phyloP scores from a whole-genome alignment of 2,888 invertebrate species.

The Meliscaeva auricollis region DNA sequence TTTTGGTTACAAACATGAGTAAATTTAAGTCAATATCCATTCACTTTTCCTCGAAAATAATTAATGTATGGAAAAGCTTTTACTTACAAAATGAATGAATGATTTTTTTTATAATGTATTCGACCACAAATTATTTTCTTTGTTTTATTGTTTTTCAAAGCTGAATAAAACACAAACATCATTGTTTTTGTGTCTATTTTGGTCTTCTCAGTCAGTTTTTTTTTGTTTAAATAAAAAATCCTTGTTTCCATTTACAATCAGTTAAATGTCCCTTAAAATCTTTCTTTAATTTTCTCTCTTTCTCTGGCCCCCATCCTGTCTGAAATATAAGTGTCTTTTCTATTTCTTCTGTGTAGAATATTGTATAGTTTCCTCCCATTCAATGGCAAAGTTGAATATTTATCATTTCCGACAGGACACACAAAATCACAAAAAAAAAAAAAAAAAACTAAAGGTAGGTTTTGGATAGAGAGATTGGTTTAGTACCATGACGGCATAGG shows the following conservation, averaged over 20 bases:
- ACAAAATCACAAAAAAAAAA: slow-evolving; percentile 13
- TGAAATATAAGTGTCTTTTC: slow-evolving; percentile 13
- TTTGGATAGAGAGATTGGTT: no score
- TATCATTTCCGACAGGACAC: slow-evolving; percentile 41
- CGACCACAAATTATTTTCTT: neutral
- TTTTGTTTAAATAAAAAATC: no score
- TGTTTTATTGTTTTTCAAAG: neutral
- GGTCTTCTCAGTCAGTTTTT: neutral
- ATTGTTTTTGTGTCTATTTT: no score
- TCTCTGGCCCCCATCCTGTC: neutral
- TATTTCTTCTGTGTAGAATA: neutral
- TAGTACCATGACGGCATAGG: neutral
- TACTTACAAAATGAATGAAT: neutral
- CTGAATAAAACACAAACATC: no score
- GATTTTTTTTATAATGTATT: neutral
- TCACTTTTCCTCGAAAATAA: neutral
- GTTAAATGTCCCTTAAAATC: slow-evolving; percentile 39
- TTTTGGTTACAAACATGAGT: no score
- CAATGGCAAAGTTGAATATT: slow-evolving; percentile 34
- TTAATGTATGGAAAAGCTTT: neutral
- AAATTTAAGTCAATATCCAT: no score
- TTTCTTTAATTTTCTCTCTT: slow-evolving; percentile 14
- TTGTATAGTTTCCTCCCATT: neutral
- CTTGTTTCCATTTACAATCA: slow-evolving; percentile 10
- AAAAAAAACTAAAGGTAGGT: neutral